Percentiles rank a stretch among this genome's conserved stretches.
These are phyloP conservation scores for Arrhamphus sclerolepis DNA, from an alignment of 2,797 vertebrate species.

Conservation along the genomic window DNA sequence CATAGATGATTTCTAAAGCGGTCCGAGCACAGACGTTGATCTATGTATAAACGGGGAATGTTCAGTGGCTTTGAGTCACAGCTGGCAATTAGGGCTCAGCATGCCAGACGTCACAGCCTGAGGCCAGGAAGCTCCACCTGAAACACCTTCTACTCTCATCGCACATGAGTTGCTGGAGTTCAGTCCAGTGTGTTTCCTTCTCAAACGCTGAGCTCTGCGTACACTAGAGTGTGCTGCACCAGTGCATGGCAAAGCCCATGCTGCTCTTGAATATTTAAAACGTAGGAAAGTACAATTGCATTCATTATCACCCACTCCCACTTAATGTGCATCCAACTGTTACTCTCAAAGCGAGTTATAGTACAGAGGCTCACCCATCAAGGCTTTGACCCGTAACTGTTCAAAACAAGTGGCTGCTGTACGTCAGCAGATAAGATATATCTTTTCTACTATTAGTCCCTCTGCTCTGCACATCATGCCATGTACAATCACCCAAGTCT, in stretches of 20 bases:
- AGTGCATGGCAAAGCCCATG: no score
- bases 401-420: not conserved
- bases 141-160: not conserved
- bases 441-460: no score
- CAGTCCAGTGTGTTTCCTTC: no score
- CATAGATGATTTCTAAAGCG: not conserved
- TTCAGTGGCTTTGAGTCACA: conserved; percentile 28
- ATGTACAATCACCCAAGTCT: no score
- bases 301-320: not conserved
- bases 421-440: not conserved
- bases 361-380: no score
- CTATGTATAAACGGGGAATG: not conserved
- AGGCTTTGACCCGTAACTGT: no score
- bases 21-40: conserved; percentile 1
- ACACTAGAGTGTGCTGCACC: no score
- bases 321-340: conserved; percentile 5
- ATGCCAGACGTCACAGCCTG: conserved; percentile 20
- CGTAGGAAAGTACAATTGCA: not conserved
- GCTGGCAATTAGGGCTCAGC: conserved; percentile 20
- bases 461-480: no score
- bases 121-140: conserved; percentile 9
- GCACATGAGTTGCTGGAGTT: no score
- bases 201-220: no score
- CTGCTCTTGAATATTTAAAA: not conserved
- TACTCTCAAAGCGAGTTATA: not conserved